Evolutionary conservation across 2,797 vertebrate species (phyloP).

Genomic region (Momotus momota): DNA sequence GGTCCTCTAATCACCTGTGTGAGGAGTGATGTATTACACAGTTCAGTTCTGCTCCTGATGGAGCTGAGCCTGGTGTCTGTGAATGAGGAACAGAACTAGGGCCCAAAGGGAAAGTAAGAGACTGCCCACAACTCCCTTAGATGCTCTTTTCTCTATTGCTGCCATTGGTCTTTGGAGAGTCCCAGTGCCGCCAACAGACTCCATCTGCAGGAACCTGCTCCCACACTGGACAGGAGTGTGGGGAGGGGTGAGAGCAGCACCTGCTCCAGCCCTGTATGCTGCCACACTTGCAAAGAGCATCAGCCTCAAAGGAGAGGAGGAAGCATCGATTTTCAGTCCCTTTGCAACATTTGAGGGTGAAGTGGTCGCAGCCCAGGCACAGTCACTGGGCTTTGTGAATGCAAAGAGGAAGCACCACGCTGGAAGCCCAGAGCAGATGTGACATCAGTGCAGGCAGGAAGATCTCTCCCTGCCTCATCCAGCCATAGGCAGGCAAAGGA

Average conservation of each 20-base stretch:
- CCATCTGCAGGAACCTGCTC: background rate
- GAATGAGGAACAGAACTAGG: background rate
- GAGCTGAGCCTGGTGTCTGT: background rate
- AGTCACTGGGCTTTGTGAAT: background rate
- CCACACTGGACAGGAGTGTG: accelerated
- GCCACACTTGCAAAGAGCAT: background rate
- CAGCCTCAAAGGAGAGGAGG: no score
- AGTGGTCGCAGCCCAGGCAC: background rate
- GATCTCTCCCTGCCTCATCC: background rate
- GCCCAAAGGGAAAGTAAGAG: background rate
- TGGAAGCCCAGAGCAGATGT: accelerated
- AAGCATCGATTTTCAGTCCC: no score
- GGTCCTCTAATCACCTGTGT: background rate
- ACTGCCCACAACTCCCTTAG: accelerated
- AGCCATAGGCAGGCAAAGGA: background rate
- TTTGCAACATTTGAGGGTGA: background rate
- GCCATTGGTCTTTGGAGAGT: accelerated
- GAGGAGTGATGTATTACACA: accelerated
- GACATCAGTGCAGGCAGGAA: accelerated
- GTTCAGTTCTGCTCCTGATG: accelerated
- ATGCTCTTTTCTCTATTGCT: background rate
- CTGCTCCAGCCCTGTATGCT: accelerated
- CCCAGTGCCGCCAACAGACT: background rate
- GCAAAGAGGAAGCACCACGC: accelerated
- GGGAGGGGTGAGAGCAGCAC: background rate